A percentile compares a stretch with the other conserved stretches of the same genome.
Conservation (phyloP, 1,140 invertebrate genomes). For the Drosophila persimilis region DNA sequence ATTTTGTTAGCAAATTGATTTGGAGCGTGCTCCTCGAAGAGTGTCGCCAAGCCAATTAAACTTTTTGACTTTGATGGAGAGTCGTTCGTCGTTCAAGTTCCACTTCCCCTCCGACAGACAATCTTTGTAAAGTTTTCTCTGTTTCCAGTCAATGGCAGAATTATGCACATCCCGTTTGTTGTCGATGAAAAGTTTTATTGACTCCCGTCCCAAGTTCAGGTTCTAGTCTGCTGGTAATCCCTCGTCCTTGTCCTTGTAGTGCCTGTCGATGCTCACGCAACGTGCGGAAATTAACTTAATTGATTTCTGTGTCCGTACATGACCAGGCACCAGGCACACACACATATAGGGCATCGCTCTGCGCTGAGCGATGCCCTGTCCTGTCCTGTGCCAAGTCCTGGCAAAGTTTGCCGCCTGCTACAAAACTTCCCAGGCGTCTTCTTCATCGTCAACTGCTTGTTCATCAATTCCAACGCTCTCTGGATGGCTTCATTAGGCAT, state of each 20-base stretch:
- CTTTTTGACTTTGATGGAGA: slow-evolving; percentile 56
- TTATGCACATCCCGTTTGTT: slow-evolving; percentile 66
- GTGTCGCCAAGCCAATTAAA: slow-evolving; percentile 69
- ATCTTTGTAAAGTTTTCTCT: slow-evolving; percentile 47
- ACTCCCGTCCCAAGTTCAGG: slow-evolving; percentile 30
- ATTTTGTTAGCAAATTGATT: slow-evolving; percentile 57
- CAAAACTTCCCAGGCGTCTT: slow-evolving; percentile 36
- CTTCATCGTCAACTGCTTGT: slow-evolving; percentile 30
- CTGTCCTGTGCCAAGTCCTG: slow-evolving; percentile 3
- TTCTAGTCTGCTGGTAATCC: slow-evolving; percentile 7
- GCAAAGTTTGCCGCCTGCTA: slow-evolving; percentile 47
- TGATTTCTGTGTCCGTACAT: slow-evolving; percentile 81
- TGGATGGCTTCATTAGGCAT: slow-evolving; percentile 75
- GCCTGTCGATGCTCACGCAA: slow-evolving; percentile 30
- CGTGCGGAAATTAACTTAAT: slow-evolving; percentile 83
- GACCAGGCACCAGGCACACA: slow-evolving; percentile 51
- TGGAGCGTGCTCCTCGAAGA: slow-evolving; percentile 29
- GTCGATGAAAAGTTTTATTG: slow-evolving; percentile 75
- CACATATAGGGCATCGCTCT: slow-evolving; percentile 32
- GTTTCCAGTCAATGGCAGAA: slow-evolving; percentile 29
- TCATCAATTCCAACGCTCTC: slow-evolving; percentile 59
- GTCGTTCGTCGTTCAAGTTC: not conserved
- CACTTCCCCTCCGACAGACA: slow-evolving; percentile 10
- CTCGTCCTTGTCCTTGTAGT: slow-evolving; percentile 17
- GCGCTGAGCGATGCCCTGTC: slow-evolving; percentile 1